Evolutionary conservation across 2,113 vertebrate species (phyloP), one percentile per base, ranked within the genome.

Genomic region (Perca schrenkii): DNA sequence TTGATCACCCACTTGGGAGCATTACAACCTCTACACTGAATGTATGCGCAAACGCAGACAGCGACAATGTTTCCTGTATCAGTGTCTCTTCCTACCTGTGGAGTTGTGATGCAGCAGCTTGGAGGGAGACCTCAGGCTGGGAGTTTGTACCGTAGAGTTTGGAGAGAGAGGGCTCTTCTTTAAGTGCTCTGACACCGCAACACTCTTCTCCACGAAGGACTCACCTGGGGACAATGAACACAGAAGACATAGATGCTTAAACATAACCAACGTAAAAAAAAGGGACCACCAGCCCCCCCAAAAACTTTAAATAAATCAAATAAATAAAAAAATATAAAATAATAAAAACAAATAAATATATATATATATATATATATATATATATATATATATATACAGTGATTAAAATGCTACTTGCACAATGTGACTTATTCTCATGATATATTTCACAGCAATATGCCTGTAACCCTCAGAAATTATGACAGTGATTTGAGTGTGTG

Each of bases 91-190:
- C 86, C 94, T 92, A 98, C 98, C 97, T 86, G 95, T 95, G 52
- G 96, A 96, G 92, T 94, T 96, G 1, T 95, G 95, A 78, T 95
- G 96, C 43, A 94, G 95, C 87, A 97, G 90, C 82, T 95, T 96
- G 76, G 96, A 95, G 75, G 96, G 92, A 68, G 96, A 94, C 80
- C 96, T 95, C 89, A 95, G 96, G 73, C 94, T 94, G 21, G 93
- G 87, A 74, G 93, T 83, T 65, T 95, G 95, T 87, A 91, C 95
- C 46, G 94, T 82, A 31, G 91, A 94, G 85, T 96, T 95, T 16
- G 97, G 91, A 64, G 96, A 97, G 82, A 97, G 91, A 75, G 96
- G 94, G n/a, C 95, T 95, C 71, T 96, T 96, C 88, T 97, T 95
- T 89, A 97, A 95, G 93, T 96, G 95, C 88, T 97, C 97, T 68